These are phyloP conservation scores for Cheumatopsyche charites DNA, from an alignment of 1,140 invertebrate species.

Conservation along the genomic window DNA sequence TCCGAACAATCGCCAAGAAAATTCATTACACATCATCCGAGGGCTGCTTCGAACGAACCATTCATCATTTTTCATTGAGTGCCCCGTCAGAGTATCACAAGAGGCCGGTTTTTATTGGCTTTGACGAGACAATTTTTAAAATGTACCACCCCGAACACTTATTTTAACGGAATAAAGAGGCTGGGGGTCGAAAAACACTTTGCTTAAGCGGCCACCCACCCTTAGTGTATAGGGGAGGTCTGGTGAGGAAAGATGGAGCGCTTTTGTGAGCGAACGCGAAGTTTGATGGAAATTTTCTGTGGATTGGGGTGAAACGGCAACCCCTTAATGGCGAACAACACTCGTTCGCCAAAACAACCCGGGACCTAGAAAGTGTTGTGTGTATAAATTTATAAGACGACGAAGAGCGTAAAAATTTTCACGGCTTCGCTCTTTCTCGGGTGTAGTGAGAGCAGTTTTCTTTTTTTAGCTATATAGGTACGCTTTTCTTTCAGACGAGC, in stretches of 20 bases:
- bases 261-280: slow-evolving; percentile 34
- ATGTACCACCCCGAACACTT: slow-evolving; percentile 15
- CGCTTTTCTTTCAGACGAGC: no score
- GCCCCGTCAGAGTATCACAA: slow-evolving; percentile 40
- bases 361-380: neutral
- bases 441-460: no score
- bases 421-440: no score
- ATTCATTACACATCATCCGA: no score
- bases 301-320: slow-evolving; percentile 20
- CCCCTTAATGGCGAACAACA: slow-evolving; percentile 27
- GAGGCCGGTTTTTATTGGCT: slow-evolving; percentile 30
- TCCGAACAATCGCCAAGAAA: no score
- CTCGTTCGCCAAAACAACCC: slow-evolving; percentile 8
- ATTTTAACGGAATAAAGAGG: neutral
- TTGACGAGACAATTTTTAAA: slow-evolving; percentile 39
- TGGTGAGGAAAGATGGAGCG: slow-evolving; percentile 14
- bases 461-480: no score
- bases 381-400: no score
- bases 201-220: slow-evolving; percentile 16
- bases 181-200: slow-evolving; percentile 14
- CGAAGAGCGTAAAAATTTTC: no score
- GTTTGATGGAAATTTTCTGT: slow-evolving; percentile 30
- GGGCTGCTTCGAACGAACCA: neutral
- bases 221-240: neutral
- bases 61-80: slow-evolving; percentile 45